phyloP scores from a whole-genome alignment of 2,113 vertebrate genomes.

The Furnarius figulus region DNA sequence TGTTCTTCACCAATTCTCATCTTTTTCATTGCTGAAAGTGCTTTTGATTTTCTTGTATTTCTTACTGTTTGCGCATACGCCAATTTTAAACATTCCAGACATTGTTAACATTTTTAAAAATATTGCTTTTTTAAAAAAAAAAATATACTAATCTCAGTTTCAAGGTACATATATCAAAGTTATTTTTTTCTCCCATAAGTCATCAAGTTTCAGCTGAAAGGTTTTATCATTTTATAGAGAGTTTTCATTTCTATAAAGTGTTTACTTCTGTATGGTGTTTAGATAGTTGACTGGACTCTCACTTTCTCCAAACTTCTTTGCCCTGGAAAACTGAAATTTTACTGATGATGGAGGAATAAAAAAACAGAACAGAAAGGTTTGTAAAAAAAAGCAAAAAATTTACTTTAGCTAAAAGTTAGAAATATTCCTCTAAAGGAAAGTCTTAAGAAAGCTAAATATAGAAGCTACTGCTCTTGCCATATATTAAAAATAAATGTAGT shows the following conservation, averaged over 20 bases:
- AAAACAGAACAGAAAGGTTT: background rate
- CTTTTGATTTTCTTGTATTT: background rate
- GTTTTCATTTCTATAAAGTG: background rate
- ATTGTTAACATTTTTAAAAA: background rate
- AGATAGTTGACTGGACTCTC: background rate
- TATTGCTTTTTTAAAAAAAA: background rate
- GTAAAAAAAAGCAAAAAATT: background rate
- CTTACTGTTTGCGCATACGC: background rate
- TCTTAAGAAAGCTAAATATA: background rate
- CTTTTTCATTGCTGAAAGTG: background rate
- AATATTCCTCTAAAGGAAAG: background rate
- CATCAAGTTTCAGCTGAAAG: background rate
- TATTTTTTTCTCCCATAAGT: background rate
- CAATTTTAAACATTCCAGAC: background rate
- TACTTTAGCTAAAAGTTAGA: background rate
- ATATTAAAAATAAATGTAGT: background rate
- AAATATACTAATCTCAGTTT: background rate
- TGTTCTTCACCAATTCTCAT: background rate
- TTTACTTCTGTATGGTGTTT: background rate
- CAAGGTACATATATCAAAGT: background rate
- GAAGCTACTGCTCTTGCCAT: background rate
- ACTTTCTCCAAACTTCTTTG: background rate
- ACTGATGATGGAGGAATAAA: background rate
- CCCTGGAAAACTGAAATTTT: background rate
- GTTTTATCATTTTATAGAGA: background rate